These are phyloP conservation scores for Agrilus cyanescens DNA, from an alignment of 2,888 invertebrate genomes.

Conservation along the genomic window DNA sequence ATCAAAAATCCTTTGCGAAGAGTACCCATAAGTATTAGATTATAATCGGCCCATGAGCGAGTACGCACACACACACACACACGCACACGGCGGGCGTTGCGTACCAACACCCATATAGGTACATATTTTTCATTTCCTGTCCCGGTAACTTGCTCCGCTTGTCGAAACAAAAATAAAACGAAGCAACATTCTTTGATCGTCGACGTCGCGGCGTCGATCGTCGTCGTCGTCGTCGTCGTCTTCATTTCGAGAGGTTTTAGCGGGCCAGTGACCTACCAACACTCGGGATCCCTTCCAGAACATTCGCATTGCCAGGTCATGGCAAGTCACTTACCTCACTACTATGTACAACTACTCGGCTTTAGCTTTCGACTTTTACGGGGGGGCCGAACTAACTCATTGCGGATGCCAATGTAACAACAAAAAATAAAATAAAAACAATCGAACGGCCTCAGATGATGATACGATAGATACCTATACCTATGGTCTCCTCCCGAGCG, in stretches of 20 bases:
- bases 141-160: slow-evolving; percentile 21
- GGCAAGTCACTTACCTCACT: slow-evolving; percentile 53
- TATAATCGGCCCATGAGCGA: too few species aligned
- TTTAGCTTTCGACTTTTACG: neutral
- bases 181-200: slow-evolving; percentile 15
- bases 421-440: too few species aligned
- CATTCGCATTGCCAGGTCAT: slow-evolving; percentile 42
- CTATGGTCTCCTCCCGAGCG: too few species aligned
- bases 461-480: too few species aligned
- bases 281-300: slow-evolving; percentile 22
- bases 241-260: slow-evolving; percentile 28
- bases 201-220: slow-evolving; percentile 6
- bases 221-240: slow-evolving; percentile 6
- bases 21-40: too few species aligned
- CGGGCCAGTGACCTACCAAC: slow-evolving; percentile 35
- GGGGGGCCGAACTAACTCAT: too few species aligned
- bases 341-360: slow-evolving; percentile 32
- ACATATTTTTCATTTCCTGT: slow-evolving; percentile 19
- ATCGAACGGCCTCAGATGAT: too few species aligned
- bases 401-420: too few species aligned
- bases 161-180: slow-evolving; percentile 19
- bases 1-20: too few species aligned
- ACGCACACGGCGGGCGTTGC: neutral
- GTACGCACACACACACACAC: too few species aligned
- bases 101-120: slow-evolving; percentile 5